A percentile compares a stretch with the other conserved stretches of the same genome.
Conservation (phyloP, 2,888 invertebrate genomes). For the Phanerotoma sp. region DNA sequence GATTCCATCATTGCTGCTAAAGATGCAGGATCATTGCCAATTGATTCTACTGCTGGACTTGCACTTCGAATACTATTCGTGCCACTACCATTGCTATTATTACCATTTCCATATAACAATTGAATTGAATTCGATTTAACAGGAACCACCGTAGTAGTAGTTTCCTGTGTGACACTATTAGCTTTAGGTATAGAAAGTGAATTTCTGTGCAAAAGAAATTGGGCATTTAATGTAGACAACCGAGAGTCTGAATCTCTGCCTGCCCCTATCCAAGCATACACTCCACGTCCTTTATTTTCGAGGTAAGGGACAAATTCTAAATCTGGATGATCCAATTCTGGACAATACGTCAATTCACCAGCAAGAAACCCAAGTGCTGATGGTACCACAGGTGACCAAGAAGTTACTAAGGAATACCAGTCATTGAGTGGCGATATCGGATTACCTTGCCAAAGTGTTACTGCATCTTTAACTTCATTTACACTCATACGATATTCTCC, state of each 20-base stretch:
- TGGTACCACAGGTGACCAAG: conserved; percentile 53
- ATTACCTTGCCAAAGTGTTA: conserved; percentile 74
- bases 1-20: conserved; percentile 47
- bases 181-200: conserved; percentile 44
- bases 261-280: conserved; percentile 92
- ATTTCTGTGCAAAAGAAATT: conserved; percentile 71
- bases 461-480: conserved; percentile 71
- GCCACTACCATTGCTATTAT: conserved; percentile 33
- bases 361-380: conserved; percentile 52
- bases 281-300: conserved; percentile 56
- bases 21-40: conserved; percentile 44
- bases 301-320: conserved; percentile 54
- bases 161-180: conserved; percentile 9
- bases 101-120: conserved; percentile 27
- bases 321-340: conserved; percentile 42
- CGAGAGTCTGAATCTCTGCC: conserved; percentile 86
- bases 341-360: conserved; percentile 51
- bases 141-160: conserved; percentile 31
- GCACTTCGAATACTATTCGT: conserved; percentile 37
- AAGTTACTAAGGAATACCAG: conserved; percentile 61
- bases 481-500: conserved; percentile 82
- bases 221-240: conserved; percentile 72
- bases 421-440: conserved; percentile 80
- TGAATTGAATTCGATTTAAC: conserved; percentile 27
- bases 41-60: conserved; percentile 45